These are phyloP conservation scores for Rhagium mordax DNA, from an alignment of 2,888 invertebrate genomes.

Conservation along the genomic window DNA sequence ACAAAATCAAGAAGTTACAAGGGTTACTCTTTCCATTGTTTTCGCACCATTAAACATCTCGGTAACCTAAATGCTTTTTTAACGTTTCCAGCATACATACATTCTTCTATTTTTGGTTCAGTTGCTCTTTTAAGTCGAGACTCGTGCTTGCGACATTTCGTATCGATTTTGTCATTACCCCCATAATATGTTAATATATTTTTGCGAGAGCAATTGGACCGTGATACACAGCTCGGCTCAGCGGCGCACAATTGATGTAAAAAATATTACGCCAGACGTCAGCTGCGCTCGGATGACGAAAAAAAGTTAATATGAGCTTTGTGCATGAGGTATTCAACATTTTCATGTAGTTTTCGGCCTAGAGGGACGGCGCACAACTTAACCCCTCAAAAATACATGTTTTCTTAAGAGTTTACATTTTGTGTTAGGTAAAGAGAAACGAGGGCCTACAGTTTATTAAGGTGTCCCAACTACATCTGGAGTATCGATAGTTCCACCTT, in stretches of 20 bases:
- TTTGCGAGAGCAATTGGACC: conserved; percentile 2
- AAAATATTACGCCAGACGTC: background rate
- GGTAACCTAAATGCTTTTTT: background rate
- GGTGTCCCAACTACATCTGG: no score
- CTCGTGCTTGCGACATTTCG: conserved; percentile 12
- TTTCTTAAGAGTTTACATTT: no score
- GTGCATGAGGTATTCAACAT: no score
- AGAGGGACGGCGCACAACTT: no score
- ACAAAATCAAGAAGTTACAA: background rate
- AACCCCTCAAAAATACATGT: no score
- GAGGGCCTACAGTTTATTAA: no score
- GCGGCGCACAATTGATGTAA: background rate
- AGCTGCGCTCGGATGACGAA: no score
- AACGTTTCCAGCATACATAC: background rate
- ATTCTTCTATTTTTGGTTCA: conserved; percentile 5
- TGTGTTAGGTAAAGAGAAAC: no score
- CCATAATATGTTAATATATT: conserved; percentile 14
- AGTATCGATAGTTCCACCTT: no score
- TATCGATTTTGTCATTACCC: conserved; percentile 28
- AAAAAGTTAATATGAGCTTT: no score
- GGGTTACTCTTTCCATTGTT: background rate
- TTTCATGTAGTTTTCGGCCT: no score
- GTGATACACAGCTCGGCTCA: background rate
- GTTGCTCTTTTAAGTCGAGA: background rate
- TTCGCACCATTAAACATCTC: background rate